Conservation (phyloP, 1,140 invertebrate genomes). For the Stegodyphus dumicola region DNA sequence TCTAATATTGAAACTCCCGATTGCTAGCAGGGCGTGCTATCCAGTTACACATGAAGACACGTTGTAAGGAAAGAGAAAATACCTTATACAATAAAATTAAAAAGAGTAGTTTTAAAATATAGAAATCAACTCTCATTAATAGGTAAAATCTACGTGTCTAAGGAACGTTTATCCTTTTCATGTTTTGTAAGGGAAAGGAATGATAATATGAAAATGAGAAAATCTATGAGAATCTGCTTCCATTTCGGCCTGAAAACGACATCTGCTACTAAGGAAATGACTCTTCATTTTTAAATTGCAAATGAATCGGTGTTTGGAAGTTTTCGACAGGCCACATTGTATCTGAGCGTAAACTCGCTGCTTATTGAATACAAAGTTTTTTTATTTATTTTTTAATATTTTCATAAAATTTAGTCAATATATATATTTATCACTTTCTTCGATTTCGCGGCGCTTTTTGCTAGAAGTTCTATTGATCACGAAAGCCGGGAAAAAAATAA, state of each 20-base stretch:
- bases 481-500: not conserved
- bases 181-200: too few relatives aligned
- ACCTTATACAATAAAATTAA: too few relatives aligned
- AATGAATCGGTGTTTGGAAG: conserved; percentile 34
- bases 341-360: not conserved
- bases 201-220: too few relatives aligned
- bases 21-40: too few relatives aligned
- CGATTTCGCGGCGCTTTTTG: not conserved
- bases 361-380: conserved; percentile 12
- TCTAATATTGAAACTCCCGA: too few relatives aligned
- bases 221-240: not conserved
- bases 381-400: conserved; percentile 26
- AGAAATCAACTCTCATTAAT: too few relatives aligned
- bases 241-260: conserved; percentile 10
- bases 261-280: conserved; percentile 37
- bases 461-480: conserved; percentile 23
- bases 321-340: conserved; percentile 7
- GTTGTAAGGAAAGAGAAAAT: too few relatives aligned
- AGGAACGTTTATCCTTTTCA: too few relatives aligned
- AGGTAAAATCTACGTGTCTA: too few relatives aligned
- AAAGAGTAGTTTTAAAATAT: too few relatives aligned
- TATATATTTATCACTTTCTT: conserved; percentile 36
- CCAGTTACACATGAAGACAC: too few relatives aligned
- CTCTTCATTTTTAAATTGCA: conserved; percentile 44
- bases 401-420: conserved; percentile 36